Base-by-base conservation (phyloP, 2,888 invertebrate genomes). In the Cepaea hortensis region DNA sequence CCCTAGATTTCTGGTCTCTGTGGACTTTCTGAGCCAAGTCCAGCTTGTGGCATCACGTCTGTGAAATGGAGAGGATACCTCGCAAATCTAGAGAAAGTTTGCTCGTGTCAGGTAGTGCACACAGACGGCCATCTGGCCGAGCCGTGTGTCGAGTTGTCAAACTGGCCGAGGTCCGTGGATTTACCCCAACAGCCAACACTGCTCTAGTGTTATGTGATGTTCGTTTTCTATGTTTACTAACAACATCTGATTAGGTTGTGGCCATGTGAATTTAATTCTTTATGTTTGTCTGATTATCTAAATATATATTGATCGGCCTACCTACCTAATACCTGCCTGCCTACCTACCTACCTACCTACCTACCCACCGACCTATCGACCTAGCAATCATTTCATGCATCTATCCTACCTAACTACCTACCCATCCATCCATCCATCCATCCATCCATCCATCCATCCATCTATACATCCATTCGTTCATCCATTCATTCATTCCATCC, bases 41-140 rank as follows among this genome's bases (percentile, higher is more conserved):
- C 11, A 65, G 75, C 65, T 61, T 76, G 62, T 18, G 7, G 20
- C 18, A 7, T 76, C 84, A 84, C 84, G 84, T 65, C n/a, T 6
- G 15, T 72, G 35, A 84, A 84, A 84, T 84, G 23, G 61, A 35
- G 35, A 35, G 1, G 65, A 1, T 50, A 4, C 4, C 48, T 48
- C 62, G 13, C 20, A 65, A 62, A 76, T 62, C 84, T 84, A 65
- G 35, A 65, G 76, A 75, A 84, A 76, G 62, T 75, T 68, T 65
- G 75, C 3, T n/a, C 35, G 46, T 20, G 84, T 48, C 84, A 84
- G 62, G 84, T 76, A 48, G 2, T 5, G 65, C 62, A 76, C 46
- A 84, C 84, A 84, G 9, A n/a, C 11, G 11, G 73, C 73, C 83
- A 83, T 83, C 83, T 83, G 83, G 23, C 11, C 83, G 55, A n/a